Conservation (phyloP, 92 coral and sea anemone species). For the Epizoanthus illoricatus region DNA sequence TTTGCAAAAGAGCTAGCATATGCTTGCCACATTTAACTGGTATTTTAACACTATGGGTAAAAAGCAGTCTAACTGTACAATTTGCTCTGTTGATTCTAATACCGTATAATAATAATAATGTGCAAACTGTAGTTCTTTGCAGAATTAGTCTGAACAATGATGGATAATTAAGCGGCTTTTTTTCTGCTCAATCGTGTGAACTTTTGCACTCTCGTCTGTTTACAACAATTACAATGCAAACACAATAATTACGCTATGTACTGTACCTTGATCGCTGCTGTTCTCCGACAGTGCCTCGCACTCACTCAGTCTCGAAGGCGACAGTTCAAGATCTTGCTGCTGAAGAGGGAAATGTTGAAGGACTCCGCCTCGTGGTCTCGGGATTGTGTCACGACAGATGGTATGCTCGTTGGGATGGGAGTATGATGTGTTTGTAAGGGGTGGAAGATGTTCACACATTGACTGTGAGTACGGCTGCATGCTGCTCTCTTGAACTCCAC, state of each 20-base stretch:
- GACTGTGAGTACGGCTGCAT: constrained; percentile 8
- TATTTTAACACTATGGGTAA: no score
- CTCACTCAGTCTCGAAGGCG: constrained; percentile 31
- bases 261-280: constrained; percentile 42
- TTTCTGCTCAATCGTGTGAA: constrained; percentile 5
- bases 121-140: not conserved
- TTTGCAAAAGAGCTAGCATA: no score
- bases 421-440: constrained; percentile 19
- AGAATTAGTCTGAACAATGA: not conserved
- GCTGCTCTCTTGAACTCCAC: constrained; percentile 28
- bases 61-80: no score
- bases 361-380: not conserved
- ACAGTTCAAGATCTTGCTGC: constrained; percentile 27
- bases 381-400: not conserved
- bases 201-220: constrained; percentile 24
- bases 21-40: no score
- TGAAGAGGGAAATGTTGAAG: constrained; percentile 25
- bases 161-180: constrained; percentile 1
- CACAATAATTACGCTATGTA: constrained; percentile 2
- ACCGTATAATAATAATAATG: not conserved
- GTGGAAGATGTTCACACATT: constrained; percentile 22
- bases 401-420: not conserved
- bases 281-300: constrained; percentile 33
- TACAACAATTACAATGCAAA: constrained; percentile 31
- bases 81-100: not conserved